phyloP scores from a whole-genome alignment of 1,140 invertebrate species.

The Bombus soroeensis region DNA sequence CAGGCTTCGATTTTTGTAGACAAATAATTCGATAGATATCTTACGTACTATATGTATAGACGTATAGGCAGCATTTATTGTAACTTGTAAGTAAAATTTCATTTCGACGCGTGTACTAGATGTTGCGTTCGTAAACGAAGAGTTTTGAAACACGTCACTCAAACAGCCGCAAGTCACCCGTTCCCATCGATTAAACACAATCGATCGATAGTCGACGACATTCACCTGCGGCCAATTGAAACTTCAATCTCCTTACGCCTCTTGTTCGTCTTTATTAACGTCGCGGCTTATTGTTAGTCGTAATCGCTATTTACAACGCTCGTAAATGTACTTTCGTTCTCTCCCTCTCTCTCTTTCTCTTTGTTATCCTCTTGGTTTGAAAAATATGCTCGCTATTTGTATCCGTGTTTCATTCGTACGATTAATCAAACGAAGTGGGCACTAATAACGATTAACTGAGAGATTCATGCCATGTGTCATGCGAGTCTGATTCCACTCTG shows the following conservation, averaged over 20 bases:
- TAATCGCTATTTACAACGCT: not conserved
- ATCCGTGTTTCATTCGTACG: not conserved
- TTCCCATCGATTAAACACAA: not conserved
- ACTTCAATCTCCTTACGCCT: not conserved
- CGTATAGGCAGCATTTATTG: too few relatives aligned
- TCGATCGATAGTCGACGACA: not conserved
- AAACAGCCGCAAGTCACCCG: not conserved
- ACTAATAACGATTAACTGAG: conserved; percentile 20
- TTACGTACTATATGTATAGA: too few relatives aligned
- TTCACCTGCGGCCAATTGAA: not conserved
- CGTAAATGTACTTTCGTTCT: not conserved
- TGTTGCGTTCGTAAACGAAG: too few relatives aligned
- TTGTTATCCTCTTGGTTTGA: not conserved
- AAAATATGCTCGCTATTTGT: not conserved
- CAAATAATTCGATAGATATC: too few relatives aligned
- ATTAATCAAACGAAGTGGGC: conserved; percentile 4
- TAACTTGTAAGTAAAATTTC: too few relatives aligned
- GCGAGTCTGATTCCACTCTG: conserved; percentile 27
- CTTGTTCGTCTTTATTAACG: not conserved
- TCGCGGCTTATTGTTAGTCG: not conserved
- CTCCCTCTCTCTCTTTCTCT: too few relatives aligned
- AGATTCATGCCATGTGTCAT: conserved; percentile 24
- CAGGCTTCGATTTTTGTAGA: too few relatives aligned
- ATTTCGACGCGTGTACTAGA: too few relatives aligned
- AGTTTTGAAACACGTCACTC: not conserved